Evolutionary conservation across 2,888 invertebrate species (phyloP), one percentile per base, ranked within the genome.

Genomic region (Pterostichus niger): DNA sequence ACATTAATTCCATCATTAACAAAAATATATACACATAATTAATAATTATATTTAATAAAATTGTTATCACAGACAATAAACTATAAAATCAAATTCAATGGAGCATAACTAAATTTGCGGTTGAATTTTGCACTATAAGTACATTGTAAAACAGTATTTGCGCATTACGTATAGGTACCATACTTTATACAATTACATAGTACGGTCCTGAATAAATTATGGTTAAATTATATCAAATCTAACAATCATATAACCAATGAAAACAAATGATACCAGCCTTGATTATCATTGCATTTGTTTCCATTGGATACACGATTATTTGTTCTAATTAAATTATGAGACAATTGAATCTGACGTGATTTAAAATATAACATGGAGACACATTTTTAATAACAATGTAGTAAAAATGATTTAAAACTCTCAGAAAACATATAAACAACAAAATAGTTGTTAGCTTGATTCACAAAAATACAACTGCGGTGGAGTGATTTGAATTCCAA

Each of bases 211-310:
- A 79, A 64, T 64, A 64, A 79, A 79, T 79, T 64, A 68, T 33
- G 33, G 49, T 44, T 77, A 75, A 75, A 52, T 75, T 77, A 61
- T 64, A 79, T 79, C 61, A 64, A 64, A 79, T 64, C 49, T 79
- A 64, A 33, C 68, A 64, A 68, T 79, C 64, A 79, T 46, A 59
- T 78, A 5, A 56, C 31, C 68, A 64, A 79, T 64, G 64, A 64
- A 79, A 79, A 79, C 52, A 79, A 79, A 79, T 79, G 64, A 68
- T 49, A 79, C 49, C 46, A 52, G 40, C 24, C 17, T 56, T 61
- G 78, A 71, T 71, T 71, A 78, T 78, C 61, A 61, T 78, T 44
- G 44, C 61, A 78, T 59, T 78, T 78, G 40, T 76, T 35, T 31
- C 46, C 52, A 75, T 31, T 75, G 49, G 35, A 11, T 64, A 71